Conservation (phyloP, 2,113 vertebrate genomes). For the Anthoscopus minutus region DNA sequence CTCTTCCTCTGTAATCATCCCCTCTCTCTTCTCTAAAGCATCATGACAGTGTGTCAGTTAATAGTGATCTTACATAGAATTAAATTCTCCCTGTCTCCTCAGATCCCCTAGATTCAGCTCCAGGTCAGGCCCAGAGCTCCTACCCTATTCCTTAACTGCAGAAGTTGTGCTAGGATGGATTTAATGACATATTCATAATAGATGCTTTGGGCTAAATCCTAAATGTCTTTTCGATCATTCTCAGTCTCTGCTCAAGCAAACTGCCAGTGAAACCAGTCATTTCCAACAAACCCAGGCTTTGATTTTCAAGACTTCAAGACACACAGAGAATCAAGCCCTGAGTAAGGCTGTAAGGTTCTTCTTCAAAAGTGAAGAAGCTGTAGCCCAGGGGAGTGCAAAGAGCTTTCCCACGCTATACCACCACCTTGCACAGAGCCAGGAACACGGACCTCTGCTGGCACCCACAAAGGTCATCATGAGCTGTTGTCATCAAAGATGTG, state of each 20-base stretch:
- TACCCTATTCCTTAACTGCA: background rate
- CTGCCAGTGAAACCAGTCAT: background rate
- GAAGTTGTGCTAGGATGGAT: background rate
- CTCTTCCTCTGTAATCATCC: background rate
- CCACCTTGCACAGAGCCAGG: background rate
- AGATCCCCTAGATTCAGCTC: background rate
- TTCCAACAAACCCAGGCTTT: background rate
- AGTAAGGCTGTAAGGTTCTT: background rate
- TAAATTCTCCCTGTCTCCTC: background rate
- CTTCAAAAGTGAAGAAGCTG: background rate
- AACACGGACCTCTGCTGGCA: background rate
- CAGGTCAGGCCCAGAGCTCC: background rate
- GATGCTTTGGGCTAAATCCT: background rate
- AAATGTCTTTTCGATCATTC: background rate
- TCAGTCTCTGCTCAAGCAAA: background rate
- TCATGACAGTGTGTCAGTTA: background rate
- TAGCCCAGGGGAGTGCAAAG: background rate
- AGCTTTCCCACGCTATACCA: background rate
- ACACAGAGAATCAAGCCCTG: background rate
- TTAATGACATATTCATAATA: background rate
- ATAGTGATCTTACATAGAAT: background rate
- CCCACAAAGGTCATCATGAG: fast-evolving
- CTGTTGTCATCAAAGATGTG: background rate
- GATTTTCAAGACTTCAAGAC: background rate
- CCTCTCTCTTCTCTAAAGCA: background rate